A percentile compares a stretch with the other conserved stretches of the same genome.
phyloP scores from a whole-genome alignment of 2,113 vertebrate genomes.

The Falco punctatus region DNA sequence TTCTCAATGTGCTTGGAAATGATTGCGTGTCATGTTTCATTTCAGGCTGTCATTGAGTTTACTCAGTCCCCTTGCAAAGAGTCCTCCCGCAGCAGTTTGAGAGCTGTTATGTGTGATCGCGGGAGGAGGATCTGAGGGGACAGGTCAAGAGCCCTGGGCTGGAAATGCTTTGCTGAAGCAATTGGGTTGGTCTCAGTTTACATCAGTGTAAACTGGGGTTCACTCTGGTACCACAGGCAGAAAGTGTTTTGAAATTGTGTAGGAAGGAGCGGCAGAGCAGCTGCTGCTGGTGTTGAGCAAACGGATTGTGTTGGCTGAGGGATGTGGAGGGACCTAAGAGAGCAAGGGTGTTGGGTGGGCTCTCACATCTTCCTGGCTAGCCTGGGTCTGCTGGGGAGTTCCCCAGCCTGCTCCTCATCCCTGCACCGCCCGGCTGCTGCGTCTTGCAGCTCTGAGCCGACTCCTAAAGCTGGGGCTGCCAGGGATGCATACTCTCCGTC shows the following conservation, averaged over 20 bases:
- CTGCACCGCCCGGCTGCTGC: not conserved
- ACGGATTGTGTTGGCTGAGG: not conserved
- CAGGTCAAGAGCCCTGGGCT: not conserved
- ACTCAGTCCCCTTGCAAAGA: not conserved
- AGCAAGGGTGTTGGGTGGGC: not conserved
- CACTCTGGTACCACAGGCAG: not conserved
- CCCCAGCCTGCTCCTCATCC: not conserved
- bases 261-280: not conserved
- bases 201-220: not conserved
- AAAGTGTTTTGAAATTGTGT: not conserved
- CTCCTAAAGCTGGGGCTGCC: not conserved
- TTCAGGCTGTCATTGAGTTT: not conserved
- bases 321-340: not conserved
- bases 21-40: slow-evolving; percentile 15
- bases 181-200: not conserved
- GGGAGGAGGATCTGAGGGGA: not conserved
- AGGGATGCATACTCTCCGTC: not conserved
- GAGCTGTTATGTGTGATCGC: not conserved
- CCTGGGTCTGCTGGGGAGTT: not conserved
- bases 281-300: not conserved
- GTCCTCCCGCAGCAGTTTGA: not conserved
- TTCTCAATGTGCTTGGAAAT: not conserved
- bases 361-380: not conserved
- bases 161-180: not conserved
- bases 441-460: not conserved